These are phyloP conservation scores for Dendrolimus pini DNA, from an alignment of 2,888 invertebrate genomes.

Conservation along the genomic window DNA sequence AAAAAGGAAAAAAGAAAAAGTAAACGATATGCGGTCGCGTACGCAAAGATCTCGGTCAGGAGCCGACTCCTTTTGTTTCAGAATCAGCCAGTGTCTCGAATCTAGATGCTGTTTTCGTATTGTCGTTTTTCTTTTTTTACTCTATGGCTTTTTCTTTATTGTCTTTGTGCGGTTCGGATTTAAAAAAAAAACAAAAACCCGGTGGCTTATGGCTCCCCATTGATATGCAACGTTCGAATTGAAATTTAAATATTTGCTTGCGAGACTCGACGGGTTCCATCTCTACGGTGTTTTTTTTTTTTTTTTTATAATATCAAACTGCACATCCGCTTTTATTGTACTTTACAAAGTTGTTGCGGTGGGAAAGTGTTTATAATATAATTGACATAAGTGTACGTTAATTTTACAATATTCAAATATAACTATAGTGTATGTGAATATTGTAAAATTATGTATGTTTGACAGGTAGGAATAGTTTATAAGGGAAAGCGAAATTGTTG, in stretches of 20 bases:
- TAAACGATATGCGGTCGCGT: constrained; percentile 64
- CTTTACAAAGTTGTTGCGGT: background rate
- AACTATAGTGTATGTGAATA: background rate
- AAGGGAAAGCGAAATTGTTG: too few relatives aligned
- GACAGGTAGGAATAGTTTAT: too few relatives aligned
- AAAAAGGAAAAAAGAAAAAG: constrained; percentile 49
- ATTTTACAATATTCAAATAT: background rate
- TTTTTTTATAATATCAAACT: constrained; percentile 34
- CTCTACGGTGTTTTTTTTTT: constrained; percentile 53
- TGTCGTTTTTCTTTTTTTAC: constrained; percentile 50
- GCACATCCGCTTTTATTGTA: background rate
- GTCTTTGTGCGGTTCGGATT: constrained; percentile 62
- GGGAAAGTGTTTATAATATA: constrained; percentile 6
- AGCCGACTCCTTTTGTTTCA: constrained; percentile 73
- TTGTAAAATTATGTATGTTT: too few relatives aligned
- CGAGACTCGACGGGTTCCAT: constrained; percentile 63
- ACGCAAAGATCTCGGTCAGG: constrained; percentile 74
- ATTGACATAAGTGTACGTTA: constrained; percentile 6
- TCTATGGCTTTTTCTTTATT: constrained; percentile 71
- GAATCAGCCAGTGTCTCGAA: constrained; percentile 75
- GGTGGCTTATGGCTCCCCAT: constrained; percentile 77
- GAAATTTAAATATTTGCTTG: constrained; percentile 76
- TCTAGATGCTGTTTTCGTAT: constrained; percentile 71
- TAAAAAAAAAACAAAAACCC: constrained; percentile 57
- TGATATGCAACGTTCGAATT: constrained; percentile 75